phyloP scores from a whole-genome alignment of 2,113 vertebrate species.

The Drymodes brunneopygia region DNA sequence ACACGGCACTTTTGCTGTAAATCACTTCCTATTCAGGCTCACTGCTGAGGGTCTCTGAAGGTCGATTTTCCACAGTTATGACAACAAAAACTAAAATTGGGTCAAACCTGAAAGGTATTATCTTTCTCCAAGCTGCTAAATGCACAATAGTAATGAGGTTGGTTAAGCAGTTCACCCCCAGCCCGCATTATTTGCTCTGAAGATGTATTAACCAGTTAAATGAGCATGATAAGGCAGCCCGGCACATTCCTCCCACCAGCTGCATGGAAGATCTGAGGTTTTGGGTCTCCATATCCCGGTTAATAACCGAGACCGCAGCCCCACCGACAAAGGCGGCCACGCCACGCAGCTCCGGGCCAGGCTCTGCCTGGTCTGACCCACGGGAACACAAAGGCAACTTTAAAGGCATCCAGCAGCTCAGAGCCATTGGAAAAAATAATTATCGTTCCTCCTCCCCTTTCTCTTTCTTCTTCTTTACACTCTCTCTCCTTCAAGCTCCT shows the following conservation, averaged over 20 bases:
- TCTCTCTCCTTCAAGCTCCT: background rate
- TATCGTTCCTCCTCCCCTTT: constrained; percentile 3
- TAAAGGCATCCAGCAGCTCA: background rate
- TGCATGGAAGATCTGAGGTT: background rate
- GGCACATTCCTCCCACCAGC: background rate
- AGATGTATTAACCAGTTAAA: constrained; percentile 53
- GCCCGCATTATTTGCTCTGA: constrained; percentile 42
- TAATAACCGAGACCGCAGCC: background rate
- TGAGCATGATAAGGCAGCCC: constrained; percentile 15
- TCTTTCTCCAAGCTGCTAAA: constrained; percentile 71
- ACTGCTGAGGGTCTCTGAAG: constrained; percentile 68
- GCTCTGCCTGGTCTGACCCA: background rate
- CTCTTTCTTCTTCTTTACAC: background rate
- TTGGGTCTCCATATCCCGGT: background rate
- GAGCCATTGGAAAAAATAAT: constrained; percentile 7
- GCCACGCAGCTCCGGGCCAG: background rate
- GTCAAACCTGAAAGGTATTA: constrained; percentile 77
- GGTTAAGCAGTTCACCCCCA: constrained; percentile 67
- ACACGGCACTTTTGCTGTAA: background rate
- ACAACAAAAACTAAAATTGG: constrained; percentile 77
- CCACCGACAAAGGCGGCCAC: background rate
- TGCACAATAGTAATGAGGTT: constrained; percentile 72
- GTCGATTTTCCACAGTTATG: constrained; percentile 71
- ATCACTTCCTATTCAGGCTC: constrained; percentile 66
- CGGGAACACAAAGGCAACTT: background rate